phyloP scores from a whole-genome alignment of 1,140 invertebrate species.

The Gyrodactylus bullatarudis region DNA sequence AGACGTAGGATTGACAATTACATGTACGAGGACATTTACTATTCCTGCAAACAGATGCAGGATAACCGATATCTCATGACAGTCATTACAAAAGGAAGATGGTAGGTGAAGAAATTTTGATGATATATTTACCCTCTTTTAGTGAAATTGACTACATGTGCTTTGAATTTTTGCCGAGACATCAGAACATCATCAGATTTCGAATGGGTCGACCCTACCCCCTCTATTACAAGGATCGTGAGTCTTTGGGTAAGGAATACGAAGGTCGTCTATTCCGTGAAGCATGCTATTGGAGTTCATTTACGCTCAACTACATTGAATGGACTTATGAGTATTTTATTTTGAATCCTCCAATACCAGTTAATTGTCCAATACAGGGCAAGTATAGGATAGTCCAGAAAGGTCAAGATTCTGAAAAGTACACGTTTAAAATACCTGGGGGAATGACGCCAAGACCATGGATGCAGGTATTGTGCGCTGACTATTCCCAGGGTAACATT shows the following conservation, averaged over 20 bases:
- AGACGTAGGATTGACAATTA: constrained; percentile 47
- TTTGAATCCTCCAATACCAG: constrained; percentile 58
- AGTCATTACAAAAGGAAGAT: constrained; percentile 66
- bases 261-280: constrained; percentile 15
- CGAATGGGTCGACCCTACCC: constrained; percentile 33
- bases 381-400: constrained; percentile 66
- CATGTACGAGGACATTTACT: constrained; percentile 26
- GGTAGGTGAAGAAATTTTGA: constrained; percentile 25
- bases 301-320: constrained; percentile 16
- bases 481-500: constrained; percentile 1
- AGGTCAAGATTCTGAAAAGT: constrained; percentile 32
- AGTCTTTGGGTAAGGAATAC: constrained; percentile 10
- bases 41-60: constrained; percentile 32
- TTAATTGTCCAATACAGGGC: constrained; percentile 68
- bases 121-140: constrained; percentile 16
- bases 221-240: background rate
- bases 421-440: constrained; percentile 59
- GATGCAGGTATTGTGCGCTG: constrained; percentile 27
- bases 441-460: constrained; percentile 64
- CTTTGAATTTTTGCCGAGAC: constrained; percentile 66
- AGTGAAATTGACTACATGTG: constrained; percentile 87
- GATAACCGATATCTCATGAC: constrained; percentile 69
- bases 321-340: constrained; percentile 13
- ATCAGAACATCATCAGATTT: constrained; percentile 74
- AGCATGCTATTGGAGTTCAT: constrained; percentile 17